A percentile compares a stretch with the other conserved stretches of the same genome.
Conservation (phyloP, 2,888 invertebrate species). For the Oxytorus armatus region DNA sequence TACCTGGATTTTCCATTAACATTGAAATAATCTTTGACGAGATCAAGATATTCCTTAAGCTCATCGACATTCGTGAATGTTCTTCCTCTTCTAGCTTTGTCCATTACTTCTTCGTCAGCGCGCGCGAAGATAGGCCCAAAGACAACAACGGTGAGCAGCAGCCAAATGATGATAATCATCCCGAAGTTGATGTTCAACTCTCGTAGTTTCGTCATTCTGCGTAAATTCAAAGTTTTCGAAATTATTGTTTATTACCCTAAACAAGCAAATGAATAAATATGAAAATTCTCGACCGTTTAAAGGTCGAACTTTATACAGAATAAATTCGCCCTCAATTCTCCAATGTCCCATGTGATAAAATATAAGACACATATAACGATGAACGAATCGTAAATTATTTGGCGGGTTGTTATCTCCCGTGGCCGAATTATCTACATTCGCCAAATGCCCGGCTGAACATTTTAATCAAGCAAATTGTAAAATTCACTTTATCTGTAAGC, state of each 20-base stretch:
- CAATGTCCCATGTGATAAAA: too few species aligned
- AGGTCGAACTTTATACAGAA: not conserved
- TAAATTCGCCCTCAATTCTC: not conserved
- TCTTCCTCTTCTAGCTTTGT: constrained; percentile 82
- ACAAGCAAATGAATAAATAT: not conserved
- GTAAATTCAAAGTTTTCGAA: not conserved
- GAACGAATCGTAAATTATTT: not conserved
- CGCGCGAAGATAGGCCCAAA: constrained; percentile 56
- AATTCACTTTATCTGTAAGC: not conserved
- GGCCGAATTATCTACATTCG: too few species aligned
- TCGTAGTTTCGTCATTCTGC: not conserved
- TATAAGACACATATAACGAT: too few species aligned
- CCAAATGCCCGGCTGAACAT: not conserved
- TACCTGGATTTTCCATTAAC: constrained; percentile 86
- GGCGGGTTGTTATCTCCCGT: not conserved
- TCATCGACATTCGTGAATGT: constrained; percentile 85
- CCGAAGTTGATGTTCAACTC: constrained; percentile 33
- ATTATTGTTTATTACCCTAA: not conserved
- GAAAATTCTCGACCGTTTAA: not conserved
- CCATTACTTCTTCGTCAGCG: constrained; percentile 74
- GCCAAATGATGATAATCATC: constrained; percentile 24
- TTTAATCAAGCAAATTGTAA: not conserved
- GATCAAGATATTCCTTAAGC: constrained; percentile 85
- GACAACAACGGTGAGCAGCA: constrained; percentile 34
- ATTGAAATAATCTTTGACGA: constrained; percentile 85